These are phyloP conservation scores for Itoplectis maculator DNA, from an alignment of 2,888 invertebrate species.

Conservation along the genomic window DNA sequence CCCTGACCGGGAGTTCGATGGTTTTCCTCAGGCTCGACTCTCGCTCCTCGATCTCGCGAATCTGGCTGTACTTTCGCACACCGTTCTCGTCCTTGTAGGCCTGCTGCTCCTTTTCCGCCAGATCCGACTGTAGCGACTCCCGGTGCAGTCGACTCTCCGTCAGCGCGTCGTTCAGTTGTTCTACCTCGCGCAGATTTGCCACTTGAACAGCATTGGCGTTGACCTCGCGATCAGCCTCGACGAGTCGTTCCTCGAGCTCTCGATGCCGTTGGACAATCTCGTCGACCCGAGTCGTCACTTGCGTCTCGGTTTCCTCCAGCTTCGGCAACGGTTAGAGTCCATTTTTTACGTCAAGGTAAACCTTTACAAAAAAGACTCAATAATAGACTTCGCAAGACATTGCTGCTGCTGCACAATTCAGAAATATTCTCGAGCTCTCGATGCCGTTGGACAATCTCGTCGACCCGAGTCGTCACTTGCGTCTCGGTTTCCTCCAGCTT, in stretches of 20 bases:
- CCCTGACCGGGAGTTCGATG: conserved; percentile 49
- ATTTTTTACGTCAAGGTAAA: no score
- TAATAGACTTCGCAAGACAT: no score
- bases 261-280: no score
- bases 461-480: no score
- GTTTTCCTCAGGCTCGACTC: conserved; percentile 55
- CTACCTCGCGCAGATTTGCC: conserved; percentile 51
- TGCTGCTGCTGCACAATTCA: neutral
- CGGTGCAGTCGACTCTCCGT: conserved; percentile 49
- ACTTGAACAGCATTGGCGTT: neutral
- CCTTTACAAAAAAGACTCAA: no score
- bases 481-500: no score
- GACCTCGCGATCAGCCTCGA: conserved; percentile 69
- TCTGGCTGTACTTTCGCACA: conserved; percentile 31
- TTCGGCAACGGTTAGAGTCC: no score
- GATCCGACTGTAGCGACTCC: conserved; percentile 58
- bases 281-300: no score
- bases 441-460: no score
- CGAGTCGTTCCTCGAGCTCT: conserved; percentile 76
- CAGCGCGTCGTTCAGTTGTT: conserved; percentile 45
- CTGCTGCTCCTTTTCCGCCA: conserved; percentile 56
- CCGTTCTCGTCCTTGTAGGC: conserved; percentile 41
- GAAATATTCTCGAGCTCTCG: no score
- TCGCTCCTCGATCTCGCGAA: conserved; percentile 56
- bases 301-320: no score